Conservation (phyloP, 2,888 invertebrate genomes). For the Lasioglossum villosulum region DNA sequence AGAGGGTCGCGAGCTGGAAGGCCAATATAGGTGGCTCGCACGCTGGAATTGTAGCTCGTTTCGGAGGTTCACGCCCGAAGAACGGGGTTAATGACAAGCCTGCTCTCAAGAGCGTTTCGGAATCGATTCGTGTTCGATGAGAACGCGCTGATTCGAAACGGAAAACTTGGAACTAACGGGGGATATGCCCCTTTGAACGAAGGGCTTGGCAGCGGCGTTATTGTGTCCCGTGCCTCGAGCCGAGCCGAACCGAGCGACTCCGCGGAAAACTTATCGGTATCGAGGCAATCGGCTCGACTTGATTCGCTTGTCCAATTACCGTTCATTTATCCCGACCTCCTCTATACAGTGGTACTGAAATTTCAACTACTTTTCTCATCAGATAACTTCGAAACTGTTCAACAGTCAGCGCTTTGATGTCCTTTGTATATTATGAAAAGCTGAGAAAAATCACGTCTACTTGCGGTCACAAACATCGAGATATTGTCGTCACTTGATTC, state of each 20-base stretch:
- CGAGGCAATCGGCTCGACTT: conserved; percentile 9
- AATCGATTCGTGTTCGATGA: conserved; percentile 65
- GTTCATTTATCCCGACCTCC: conserved; percentile 5
- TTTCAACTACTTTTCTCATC: background rate
- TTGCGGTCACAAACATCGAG: background rate
- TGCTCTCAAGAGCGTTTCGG: conserved; percentile 60
- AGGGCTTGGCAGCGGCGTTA: conserved; percentile 34
- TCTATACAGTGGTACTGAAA: background rate
- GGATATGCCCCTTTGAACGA: conserved; percentile 41
- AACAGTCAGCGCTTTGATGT: background rate
- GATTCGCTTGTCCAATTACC: conserved; percentile 29
- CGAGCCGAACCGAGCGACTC: background rate
- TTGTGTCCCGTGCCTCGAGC: conserved; percentile 22
- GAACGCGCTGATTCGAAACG: conserved; percentile 62
- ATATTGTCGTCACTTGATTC: background rate
- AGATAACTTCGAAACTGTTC: background rate
- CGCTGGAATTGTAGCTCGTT: conserved; percentile 64
- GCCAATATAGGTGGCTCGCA: conserved; percentile 56
- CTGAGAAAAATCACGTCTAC: background rate
- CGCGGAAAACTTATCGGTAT: conserved; percentile 37
- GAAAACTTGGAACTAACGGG: conserved; percentile 60
- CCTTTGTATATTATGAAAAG: background rate
- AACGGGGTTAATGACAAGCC: conserved; percentile 71
- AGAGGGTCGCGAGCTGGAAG: conserved; percentile 49
- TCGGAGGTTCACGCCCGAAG: conserved; percentile 66